These are phyloP conservation scores for Falcunculus frontatus DNA, from an alignment of 2,113 vertebrate species.

Conservation along the genomic window DNA sequence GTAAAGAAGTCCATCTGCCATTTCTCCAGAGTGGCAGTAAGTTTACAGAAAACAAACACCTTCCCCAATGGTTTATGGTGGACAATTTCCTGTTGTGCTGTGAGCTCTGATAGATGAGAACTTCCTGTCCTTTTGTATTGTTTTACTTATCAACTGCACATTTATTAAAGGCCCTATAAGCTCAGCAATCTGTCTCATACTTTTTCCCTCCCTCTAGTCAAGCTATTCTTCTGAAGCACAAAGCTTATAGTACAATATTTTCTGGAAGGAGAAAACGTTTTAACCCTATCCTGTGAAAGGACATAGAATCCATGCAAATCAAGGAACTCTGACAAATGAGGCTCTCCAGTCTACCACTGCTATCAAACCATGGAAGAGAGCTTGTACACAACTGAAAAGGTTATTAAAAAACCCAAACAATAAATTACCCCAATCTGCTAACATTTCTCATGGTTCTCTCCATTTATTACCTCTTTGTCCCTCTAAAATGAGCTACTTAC, in stretches of 20 bases:
- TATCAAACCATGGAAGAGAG: background rate
- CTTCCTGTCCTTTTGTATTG: constrained; percentile 62
- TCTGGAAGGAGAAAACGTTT: background rate
- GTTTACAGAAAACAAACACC: constrained; percentile 46
- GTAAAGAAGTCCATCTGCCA: constrained; percentile 44
- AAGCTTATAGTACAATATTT: constrained; percentile 25
- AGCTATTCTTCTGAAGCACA: constrained; percentile 51
- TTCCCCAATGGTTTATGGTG: constrained; percentile 33
- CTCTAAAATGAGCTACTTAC: background rate
- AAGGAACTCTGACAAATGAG: background rate
- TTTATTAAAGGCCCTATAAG: constrained; percentile 68
- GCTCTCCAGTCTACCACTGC: background rate
- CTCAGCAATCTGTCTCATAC: constrained; percentile 34
- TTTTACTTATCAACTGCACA: constrained; percentile 69
- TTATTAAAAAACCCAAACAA: background rate
- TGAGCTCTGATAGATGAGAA: constrained; percentile 65
- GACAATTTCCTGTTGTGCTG: constrained; percentile 69
- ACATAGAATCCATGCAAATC: background rate
- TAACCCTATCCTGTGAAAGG: background rate
- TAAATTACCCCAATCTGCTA: background rate
- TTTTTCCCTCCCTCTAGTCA: constrained; percentile 21
- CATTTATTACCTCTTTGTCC: background rate
- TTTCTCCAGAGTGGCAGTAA: background rate
- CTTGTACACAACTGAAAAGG: background rate
- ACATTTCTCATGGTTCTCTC: background rate